These are phyloP conservation scores for Platanista minor DNA, from an alignment of 2,113 vertebrate genomes.

Conservation along the genomic window DNA sequence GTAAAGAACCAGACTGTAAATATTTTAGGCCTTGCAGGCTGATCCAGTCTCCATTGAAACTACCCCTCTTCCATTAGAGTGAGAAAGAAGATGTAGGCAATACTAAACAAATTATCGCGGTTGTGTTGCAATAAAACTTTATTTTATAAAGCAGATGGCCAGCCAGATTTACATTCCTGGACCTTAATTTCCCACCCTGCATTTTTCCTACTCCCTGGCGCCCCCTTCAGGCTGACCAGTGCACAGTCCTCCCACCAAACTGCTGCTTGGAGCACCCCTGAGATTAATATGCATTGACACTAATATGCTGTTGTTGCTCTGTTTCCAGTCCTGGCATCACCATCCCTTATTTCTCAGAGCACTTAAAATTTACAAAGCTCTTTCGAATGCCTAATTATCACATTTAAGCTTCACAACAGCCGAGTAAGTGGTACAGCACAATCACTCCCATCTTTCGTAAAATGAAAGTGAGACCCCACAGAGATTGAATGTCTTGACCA, in stretches of 20 bases:
- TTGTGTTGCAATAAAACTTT: neutral
- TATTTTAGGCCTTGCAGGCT: neutral
- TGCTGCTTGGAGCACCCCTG: neutral
- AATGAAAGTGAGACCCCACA: neutral
- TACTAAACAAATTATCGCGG: accelerated
- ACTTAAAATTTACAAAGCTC: neutral
- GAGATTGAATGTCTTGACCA: neutral
- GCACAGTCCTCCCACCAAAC: neutral
- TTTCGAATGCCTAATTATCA: neutral
- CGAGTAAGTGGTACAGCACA: neutral
- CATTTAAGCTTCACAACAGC: neutral
- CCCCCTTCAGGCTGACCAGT: neutral
- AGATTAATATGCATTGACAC: neutral
- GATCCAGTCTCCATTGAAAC: neutral
- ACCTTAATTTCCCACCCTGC: accelerated
- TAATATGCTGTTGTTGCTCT: neutral
- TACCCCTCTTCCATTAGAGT: neutral
- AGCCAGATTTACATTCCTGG: neutral
- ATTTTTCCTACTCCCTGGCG: neutral
- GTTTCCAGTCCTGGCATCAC: neutral
- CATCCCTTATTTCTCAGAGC: neutral
- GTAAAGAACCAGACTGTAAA: neutral
- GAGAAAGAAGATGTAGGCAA: neutral
- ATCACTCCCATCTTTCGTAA: neutral
- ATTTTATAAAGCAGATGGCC: neutral